Percentiles rank a stretch among this genome's conserved stretches.
Conservation (phyloP, 2,797 vertebrate species). For the Hybognathus amarus region DNA sequence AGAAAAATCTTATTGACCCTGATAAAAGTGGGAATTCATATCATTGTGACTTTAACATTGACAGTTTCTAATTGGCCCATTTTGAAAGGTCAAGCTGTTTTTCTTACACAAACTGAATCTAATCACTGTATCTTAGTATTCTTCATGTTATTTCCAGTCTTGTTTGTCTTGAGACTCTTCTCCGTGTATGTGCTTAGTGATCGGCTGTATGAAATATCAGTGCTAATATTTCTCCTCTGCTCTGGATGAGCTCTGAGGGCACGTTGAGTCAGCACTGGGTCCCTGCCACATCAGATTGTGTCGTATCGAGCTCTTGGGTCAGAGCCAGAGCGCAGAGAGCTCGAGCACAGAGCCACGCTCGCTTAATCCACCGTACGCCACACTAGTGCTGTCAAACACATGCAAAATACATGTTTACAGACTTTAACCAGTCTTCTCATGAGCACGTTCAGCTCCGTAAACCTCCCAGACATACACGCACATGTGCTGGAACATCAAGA, state of each 20-base stretch:
- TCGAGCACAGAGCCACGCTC: not conserved
- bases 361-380: not conserved
- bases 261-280: constrained; percentile 13
- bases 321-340: not conserved
- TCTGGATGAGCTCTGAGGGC: constrained; percentile 21
- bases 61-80: not conserved
- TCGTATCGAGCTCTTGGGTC: constrained; percentile 5
- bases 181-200: not conserved
- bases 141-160: not conserved
- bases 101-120: not conserved
- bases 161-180: not conserved
- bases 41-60: not conserved
- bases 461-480: not conserved
- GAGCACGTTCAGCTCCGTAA: constrained; percentile 4
- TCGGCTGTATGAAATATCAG: not conserved
- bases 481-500: constrained; percentile 9
- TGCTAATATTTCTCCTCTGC: constrained; percentile 27
- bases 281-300: constrained; percentile 9
- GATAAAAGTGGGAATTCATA: not conserved
- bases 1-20: not conserved
- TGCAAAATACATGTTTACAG: constrained; percentile 9
- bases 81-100: not conserved
- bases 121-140: not conserved
- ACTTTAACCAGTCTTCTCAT: not conserved
- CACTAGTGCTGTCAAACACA: not conserved